These are phyloP conservation scores for Chelonus formosanus DNA, from an alignment of 2,888 invertebrate species.

Conservation along the genomic window DNA sequence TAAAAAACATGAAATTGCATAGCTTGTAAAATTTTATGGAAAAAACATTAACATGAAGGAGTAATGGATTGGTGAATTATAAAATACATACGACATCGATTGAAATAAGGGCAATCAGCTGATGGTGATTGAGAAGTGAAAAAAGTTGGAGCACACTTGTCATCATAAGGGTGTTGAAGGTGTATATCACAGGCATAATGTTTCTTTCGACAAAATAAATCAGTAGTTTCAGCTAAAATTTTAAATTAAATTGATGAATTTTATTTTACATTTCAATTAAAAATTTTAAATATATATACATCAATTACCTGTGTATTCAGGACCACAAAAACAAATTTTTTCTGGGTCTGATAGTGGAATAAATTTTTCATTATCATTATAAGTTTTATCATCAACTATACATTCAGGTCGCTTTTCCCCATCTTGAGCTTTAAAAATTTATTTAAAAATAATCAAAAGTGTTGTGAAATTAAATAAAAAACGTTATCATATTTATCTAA, in stretches of 20 bases:
- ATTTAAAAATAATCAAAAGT: not conserved
- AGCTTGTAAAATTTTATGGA: no score
- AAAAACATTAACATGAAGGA: not conserved
- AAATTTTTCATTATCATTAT: constrained; percentile 51
- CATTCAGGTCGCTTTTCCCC: constrained; percentile 45
- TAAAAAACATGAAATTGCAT: no score
- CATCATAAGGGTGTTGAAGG: constrained; percentile 20
- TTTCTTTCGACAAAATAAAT: not conserved
- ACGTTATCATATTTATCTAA: no score
- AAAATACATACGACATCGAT: constrained; percentile 53
- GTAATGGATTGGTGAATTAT: no score
- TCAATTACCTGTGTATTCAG: constrained; percentile 44
- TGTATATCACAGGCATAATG: constrained; percentile 40
- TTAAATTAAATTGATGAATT: no score
- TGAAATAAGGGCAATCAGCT: constrained; percentile 40
- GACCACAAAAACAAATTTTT: constrained; percentile 46
- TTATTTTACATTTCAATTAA: not conserved
- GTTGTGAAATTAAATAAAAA: not conserved
- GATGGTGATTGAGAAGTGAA: constrained; percentile 39
- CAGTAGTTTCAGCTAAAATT: constrained; percentile 45
- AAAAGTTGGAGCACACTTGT: constrained; percentile 49
- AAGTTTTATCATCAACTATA: constrained; percentile 49
- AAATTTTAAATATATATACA: not conserved
- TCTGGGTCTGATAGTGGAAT: constrained; percentile 39
- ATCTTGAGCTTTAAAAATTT: constrained; percentile 42